Base-by-base conservation (phyloP, 64 coral and sea anemone genomes). In the Cladopsammia gracilis region DNA sequence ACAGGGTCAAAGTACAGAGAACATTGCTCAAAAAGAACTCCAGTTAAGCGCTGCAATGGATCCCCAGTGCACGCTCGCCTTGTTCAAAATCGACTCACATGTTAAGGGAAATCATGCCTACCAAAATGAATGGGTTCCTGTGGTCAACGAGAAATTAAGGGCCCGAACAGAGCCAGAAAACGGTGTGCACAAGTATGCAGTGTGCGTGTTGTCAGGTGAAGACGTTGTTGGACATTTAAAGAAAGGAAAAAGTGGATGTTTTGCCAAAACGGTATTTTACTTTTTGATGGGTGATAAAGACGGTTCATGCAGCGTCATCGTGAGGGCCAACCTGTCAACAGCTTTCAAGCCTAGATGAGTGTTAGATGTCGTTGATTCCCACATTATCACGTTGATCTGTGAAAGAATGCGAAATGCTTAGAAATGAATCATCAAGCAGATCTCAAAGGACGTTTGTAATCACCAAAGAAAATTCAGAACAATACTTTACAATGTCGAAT, bases 391-490 rank as follows among this genome's bases (percentile, higher is more conserved):
- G 67, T 23, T 44, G 1, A 70, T 70, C 34, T 70, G 67, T 70
- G 34, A 26, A 70, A 70, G 23, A 70, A 70, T 70, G 67, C 67
- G 23, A 70, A 70, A 70, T n/a, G 67, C 24, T 70, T 70, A 70
- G 67, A 70, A 23, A 26, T 70, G 67, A 70, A 70, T 70, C 67
- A 26, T 70, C 67, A 70, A 70, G 67, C n/a, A 70, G n/a, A 70
- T 70, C n/a, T 70, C 67, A 70, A 70, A 70, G 67, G n/a, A 70
- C 23, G 67, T 70, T 70, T 70, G 67, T 70, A 24, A 70, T 70
- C 24, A 11, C 67, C 24, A 70, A 70, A 70, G 67, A 70, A 70
- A 70, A 70, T 25, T 70, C 67, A 70, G 67, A 70, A 70, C n/a
- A 70, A 43, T 70, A 70, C 67, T 26, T 25, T 70, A n/a, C n/a